Evolutionary conservation across 2,888 invertebrate species (phyloP), one percentile per base, ranked within the genome.

Genomic region (Aphodius sticticus): DNA sequence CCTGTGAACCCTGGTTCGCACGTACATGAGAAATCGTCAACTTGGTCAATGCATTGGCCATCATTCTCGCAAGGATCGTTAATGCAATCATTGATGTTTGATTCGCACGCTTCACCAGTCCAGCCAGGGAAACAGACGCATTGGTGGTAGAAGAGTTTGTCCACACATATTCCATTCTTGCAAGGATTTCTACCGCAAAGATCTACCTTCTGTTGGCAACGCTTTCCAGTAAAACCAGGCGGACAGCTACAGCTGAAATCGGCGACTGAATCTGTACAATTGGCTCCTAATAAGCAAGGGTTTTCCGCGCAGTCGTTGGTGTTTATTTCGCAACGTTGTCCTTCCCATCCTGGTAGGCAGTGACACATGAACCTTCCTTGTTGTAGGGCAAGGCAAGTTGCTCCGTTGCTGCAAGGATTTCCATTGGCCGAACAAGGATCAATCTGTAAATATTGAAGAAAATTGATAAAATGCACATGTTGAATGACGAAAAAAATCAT

Each of bases 281-380:
- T 96, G 0, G 98, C 95, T 0, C 95, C 96, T 36, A 99, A 90
- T 0, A 97, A 91, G 87, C 98, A 98, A 36, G 98, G 98, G 83
- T 94, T 94, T 88, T 97, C 97, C 6, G 96, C 94, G 88, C 98
- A 99, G 87, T 99, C 98, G 86, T 99, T 95, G 82, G 94, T 96
- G 87, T 98, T 97, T n/a, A 92, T 92, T 87, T 98, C 97, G 88
- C 99, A 99, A 81, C 95, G 94, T 85, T 96, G 95, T 81, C 99
- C 99, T 88, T 97, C 97, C 99, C 99, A 99, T 70, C 99, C 99
- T 16, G 97, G 95, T 78, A 96, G 91, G 88, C 99, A 99, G 88
- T 97, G 96, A 88, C 99, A 99, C 88, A 96, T 95, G 89, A 95
- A 98, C 84, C 97, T 92, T 12, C 97, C 97, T 91, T 97, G 97